Evolutionary conservation across 1,140 invertebrate species (phyloP), one percentile per base, ranked within the genome.

Genomic region (Armadillidium nasatum): DNA sequence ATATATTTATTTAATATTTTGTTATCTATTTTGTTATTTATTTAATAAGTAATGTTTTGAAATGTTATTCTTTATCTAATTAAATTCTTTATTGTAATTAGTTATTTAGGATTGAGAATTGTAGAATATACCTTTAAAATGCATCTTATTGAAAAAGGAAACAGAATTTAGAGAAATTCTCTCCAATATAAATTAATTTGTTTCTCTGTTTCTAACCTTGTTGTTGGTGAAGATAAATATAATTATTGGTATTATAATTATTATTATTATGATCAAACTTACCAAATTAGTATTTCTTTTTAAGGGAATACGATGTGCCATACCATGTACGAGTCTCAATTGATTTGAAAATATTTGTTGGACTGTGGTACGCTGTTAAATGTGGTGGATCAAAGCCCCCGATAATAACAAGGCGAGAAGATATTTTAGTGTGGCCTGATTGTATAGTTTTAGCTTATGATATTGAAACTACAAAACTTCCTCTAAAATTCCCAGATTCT

Each of bases 401-500:
- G 10, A 85, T 89, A 70, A 95, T 99, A 67, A 90, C 87, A 21
- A 87, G 87, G 72, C 85, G 93, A 73, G 88, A 90, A 72, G 96
- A 98, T 84, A 88, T 98, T 15, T 89, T 97, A 46, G 95, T 97
- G 82, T 88, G 94, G 81, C 94, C 95, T 0, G 96, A 99, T 83
- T 92, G 94, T 10, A 94, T 97, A 76, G 94, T 99, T 0, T 84
- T 98, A 9, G 97, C 97, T 4, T 99, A 93, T 86, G 97, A 99
- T 87, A 99, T 99, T 83, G 97, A 99, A 87, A 99, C 96, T 2
- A 98, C 97, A 0, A 99, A 99, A 86, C 85, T 98, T 46, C 97
- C 97, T 0, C 85, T 99, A 0, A 99, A 99, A 85, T 99, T 99
- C 86, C 97, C 97, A 0, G 97, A 99, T 86, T 88, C 92, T 0